Conservation (phyloP, 2,113 vertebrate genomes). For the Carollia perspicillata region DNA sequence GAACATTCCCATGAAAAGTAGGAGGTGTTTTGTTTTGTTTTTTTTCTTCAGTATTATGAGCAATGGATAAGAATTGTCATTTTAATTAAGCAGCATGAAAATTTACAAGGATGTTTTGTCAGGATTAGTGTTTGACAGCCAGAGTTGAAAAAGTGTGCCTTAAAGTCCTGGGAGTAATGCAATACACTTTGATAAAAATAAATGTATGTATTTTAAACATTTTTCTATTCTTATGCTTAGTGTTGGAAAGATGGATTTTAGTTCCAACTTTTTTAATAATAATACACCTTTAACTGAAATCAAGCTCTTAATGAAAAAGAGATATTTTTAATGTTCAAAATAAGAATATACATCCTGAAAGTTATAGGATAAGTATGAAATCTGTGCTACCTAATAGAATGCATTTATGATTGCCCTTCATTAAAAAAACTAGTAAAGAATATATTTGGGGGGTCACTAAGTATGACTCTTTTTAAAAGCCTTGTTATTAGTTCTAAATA, state of each 20-base stretch:
- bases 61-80: background rate
- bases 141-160: background rate
- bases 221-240: background rate
- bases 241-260: background rate
- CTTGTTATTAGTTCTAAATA: no score
- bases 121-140: constrained; percentile 27
- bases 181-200: constrained; percentile 9
- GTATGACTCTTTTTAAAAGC: background rate
- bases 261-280: background rate
- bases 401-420: background rate
- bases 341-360: background rate
- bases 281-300: background rate
- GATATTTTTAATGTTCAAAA: background rate
- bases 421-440: background rate
- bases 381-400: background rate
- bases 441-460: background rate
- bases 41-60: background rate
- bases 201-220: background rate
- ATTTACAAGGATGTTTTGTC: background rate
- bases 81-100: constrained; percentile 55
- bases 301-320: background rate
- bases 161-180: background rate
- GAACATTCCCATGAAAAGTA: background rate
- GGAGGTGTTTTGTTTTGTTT: background rate
- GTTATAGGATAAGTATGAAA: background rate